Evolutionary conservation across 1,140 invertebrate species (phyloP).

Genomic region (Elysia chlorotica): DNA sequence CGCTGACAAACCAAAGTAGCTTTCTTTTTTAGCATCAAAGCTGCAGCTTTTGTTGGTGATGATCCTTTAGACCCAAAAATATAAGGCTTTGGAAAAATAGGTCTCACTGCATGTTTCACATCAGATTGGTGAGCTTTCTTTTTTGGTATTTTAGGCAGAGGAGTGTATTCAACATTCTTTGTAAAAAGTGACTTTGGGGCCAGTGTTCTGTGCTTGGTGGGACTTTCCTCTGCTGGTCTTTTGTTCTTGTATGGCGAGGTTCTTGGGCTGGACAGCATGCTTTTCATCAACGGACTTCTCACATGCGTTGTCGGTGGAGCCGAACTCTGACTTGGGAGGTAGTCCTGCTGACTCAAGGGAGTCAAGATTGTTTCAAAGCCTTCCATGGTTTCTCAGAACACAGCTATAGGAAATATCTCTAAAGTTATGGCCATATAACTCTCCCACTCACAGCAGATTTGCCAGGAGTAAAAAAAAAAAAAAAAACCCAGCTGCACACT

Average conservation of each 20-base stretch:
- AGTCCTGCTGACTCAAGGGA: no score
- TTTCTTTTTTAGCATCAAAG: constrained; percentile 34
- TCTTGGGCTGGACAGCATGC: background rate
- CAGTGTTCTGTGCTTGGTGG: constrained; percentile 27
- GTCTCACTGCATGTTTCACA: constrained; percentile 41
- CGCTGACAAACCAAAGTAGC: constrained; percentile 27
- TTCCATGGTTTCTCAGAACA: no score
- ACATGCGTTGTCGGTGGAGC: background rate
- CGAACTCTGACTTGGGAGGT: no score
- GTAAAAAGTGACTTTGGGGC: constrained; percentile 28
- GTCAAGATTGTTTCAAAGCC: no score
- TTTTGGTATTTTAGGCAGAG: constrained; percentile 31
- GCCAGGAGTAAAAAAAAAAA: no score
- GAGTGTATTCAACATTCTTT: constrained; percentile 8
- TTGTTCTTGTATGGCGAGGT: background rate
- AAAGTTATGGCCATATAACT: no score
- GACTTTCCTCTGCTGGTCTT: constrained; percentile 30
- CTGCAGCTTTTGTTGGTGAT: constrained; percentile 51
- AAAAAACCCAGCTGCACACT: no score
- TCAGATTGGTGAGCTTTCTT: constrained; percentile 41
- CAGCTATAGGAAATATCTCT: no score
- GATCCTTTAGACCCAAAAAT: constrained; percentile 35
- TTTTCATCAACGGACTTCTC: background rate
- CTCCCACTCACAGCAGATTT: no score
- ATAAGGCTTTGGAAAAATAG: constrained; percentile 51